Evolutionary conservation across 2,888 invertebrate genomes (phyloP), one percentile per base, ranked within the genome.

Genomic region (Galeopsomyia nigrocyanea): DNA sequence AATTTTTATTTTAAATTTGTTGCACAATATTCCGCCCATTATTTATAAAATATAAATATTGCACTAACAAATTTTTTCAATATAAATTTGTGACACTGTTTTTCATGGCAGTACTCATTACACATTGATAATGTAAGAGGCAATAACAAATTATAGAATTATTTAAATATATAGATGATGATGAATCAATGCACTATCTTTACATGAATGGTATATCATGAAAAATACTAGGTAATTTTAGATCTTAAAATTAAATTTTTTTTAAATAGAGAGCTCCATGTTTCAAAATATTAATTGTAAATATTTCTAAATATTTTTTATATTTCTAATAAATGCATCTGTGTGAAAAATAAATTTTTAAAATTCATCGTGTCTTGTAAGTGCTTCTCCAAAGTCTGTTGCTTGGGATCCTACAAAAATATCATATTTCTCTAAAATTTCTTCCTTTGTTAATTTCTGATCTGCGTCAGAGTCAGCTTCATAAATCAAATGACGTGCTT

Each of bases 371-470:
- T 99, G 99, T 79, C 96, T 91, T 0, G 93, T 92, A 17, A 99
- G 88, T 7, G 98, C 98, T 85, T 99, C 98, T 0, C 99, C 99
- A 86, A 98, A 99, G 88, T 99, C 99, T 0, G 99, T 99, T 0
- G 98, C 99, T 86, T 99, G 99, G 0, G 98, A 98, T 50, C 99
- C 99, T 5, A 99, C 99, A 87, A 99, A 99, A 13, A 98, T 89
- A 87, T 99, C 99, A 85, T 98, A 98, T 85, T 99, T 98, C 68
- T 94, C 93, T 26, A 99, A 87, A 47, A 99, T 92, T 88, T 99
- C 99, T 0, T 92, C 91, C 86, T 94, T 95, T 10, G 94, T 95
- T 39, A 99, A 89, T 82, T 93, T 92, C 80, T 95, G 94, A 87
- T 99, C 99, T 13, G 93, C 93, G 87, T 99, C 94, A 0, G 90